Conservation (phyloP, 2,797 vertebrate species). For the Lepidocolaptes lacrymiger region DNA sequence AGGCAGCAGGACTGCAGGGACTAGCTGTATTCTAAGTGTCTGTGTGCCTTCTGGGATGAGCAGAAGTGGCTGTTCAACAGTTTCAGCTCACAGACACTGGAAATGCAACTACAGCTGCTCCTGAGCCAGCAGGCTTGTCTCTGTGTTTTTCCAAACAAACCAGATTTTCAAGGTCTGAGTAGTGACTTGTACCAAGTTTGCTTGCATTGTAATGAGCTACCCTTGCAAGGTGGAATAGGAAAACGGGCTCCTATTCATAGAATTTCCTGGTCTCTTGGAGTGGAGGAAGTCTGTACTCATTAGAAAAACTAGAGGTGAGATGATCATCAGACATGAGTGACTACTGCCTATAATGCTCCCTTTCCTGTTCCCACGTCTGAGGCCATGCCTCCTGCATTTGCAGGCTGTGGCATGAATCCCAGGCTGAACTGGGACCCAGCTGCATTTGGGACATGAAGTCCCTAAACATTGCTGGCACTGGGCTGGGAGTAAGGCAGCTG, state of each 20-base stretch:
- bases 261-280: background rate
- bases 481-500: background rate
- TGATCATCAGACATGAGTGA: background rate
- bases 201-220: background rate
- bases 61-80: background rate
- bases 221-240: background rate
- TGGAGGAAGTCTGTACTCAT: background rate
- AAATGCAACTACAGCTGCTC: background rate
- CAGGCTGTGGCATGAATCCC: background rate
- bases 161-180: background rate
- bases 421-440: background rate
- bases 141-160: background rate
- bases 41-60: background rate
- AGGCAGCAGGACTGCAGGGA: background rate
- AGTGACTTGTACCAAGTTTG: rapidly evolving
- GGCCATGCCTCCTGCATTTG: rapidly evolving
- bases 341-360: rapidly evolving
- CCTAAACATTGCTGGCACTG: rapidly evolving
- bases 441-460: background rate
- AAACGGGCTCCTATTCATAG: background rate
- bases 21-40: background rate
- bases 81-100: background rate
- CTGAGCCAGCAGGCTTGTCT: background rate
- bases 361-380: background rate
- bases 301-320: background rate